These are phyloP conservation scores for Eurystomus gularis DNA, from an alignment of 2,113 vertebrate genomes.

Conservation along the genomic window DNA sequence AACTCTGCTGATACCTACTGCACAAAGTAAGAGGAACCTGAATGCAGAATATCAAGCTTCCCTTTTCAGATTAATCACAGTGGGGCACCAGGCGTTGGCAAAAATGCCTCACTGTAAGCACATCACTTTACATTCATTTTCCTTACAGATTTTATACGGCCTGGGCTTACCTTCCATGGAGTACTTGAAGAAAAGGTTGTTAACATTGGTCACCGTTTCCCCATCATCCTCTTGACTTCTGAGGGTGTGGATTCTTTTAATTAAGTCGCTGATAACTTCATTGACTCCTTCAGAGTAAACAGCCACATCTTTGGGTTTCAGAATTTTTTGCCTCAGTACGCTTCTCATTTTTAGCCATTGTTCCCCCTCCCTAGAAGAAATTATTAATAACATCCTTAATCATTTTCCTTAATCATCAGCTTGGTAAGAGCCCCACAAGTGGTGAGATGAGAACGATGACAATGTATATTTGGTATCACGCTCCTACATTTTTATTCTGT, in stretches of 20 bases:
- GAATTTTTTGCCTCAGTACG: constrained; percentile 88
- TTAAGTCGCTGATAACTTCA: constrained; percentile 84
- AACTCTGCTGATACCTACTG: background rate
- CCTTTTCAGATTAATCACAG: background rate
- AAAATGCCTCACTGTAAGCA: background rate
- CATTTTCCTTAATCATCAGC: background rate
- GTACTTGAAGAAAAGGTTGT: constrained; percentile 93
- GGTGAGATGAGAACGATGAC: background rate
- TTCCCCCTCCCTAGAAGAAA: constrained; percentile 82
- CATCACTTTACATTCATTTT: background rate
- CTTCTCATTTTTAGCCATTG: constrained; percentile 93
- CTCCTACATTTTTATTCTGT: background rate
- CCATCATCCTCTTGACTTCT: constrained; percentile 76
- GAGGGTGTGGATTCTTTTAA: constrained; percentile 80
- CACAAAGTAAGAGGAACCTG: background rate
- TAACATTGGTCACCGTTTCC: constrained; percentile 83
- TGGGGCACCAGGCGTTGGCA: background rate
- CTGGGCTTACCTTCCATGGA: constrained; percentile 89
- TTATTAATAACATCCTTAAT: background rate
- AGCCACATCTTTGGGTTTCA: constrained; percentile 87
- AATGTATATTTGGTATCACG: background rate
- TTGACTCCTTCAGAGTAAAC: constrained; percentile 85
- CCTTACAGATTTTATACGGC: background rate
- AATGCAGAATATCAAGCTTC: background rate
- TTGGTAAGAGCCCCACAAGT: background rate